These are phyloP conservation scores for Cheirogaleus medius DNA, from an alignment of 2,113 vertebrate species.

Conservation along the genomic window DNA sequence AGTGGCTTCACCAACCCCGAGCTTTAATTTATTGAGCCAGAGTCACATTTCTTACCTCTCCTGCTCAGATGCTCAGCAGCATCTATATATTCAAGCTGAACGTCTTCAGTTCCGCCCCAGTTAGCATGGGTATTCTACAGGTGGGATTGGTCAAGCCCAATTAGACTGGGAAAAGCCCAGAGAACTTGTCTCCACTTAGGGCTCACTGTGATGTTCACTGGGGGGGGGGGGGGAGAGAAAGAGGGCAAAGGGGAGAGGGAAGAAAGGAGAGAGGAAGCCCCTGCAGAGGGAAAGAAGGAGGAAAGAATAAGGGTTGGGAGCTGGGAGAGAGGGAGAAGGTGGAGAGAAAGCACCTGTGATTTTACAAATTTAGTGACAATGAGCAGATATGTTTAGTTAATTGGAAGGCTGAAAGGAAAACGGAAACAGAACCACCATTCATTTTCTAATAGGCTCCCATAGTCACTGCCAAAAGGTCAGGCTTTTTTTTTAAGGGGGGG, in stretches of 20 bases:
- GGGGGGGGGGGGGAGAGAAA: not conserved
- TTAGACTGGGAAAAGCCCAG: not conserved
- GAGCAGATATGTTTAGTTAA: not conserved
- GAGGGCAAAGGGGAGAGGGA: not conserved
- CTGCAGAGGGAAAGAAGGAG: not conserved
- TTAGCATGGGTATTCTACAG: not conserved
- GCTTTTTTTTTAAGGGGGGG: not conserved
- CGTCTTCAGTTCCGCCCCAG: not conserved
- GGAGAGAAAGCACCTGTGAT: not conserved
- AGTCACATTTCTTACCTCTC: not conserved
- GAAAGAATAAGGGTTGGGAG: not conserved
- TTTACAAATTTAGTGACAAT: not conserved
- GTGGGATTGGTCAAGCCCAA: not conserved
- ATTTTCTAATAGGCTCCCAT: not conserved
- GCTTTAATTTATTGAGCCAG: not conserved
- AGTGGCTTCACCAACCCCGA: not conserved
- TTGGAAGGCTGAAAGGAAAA: slow-evolving; percentile 39
- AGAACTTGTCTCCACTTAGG: not conserved
- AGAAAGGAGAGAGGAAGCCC: not conserved
- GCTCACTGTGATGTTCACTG: not conserved
- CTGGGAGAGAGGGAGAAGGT: not conserved
- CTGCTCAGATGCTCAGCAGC: not conserved
- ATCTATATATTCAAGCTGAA: not conserved
- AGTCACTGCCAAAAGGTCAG: not conserved
- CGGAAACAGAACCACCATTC: not conserved